Evolutionary conservation across 2,797 vertebrate species (phyloP).

Genomic region (Tarsius wallacei): DNA sequence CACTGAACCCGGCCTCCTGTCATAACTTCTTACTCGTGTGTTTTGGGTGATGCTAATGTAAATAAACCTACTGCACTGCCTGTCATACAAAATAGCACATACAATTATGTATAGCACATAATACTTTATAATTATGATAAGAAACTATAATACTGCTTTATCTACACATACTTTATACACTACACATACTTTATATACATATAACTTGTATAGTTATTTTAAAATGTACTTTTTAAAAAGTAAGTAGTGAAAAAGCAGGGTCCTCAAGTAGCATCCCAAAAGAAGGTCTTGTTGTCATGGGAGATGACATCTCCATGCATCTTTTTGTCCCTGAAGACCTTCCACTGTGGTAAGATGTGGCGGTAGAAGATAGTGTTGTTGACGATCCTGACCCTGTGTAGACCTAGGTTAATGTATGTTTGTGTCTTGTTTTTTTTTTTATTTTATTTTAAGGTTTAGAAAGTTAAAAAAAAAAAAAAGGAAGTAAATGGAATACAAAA

Average conservation of each 20-base stretch:
- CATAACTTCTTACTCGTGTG: neutral
- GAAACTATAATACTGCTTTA: neutral
- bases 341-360: neutral
- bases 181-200: neutral
- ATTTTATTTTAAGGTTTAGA: too few species aligned
- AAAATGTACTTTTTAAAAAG: neutral
- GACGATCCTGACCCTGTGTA: neutral
- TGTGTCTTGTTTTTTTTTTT: neutral
- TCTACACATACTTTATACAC: neutral
- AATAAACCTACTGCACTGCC: neutral
- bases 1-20: neutral
- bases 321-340: neutral
- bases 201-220: neutral
- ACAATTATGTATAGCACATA: neutral
- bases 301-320: neutral
- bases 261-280: neutral
- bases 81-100: neutral
- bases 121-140: neutral
- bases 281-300: neutral
- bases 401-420: neutral
- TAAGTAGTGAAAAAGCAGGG: neutral
- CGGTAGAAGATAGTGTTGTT: neutral
- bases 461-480: neutral
- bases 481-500: neutral
- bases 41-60: neutral